phyloP scores from a whole-genome alignment of 2,113 vertebrate genomes.

The Mastomys coucha region DNA sequence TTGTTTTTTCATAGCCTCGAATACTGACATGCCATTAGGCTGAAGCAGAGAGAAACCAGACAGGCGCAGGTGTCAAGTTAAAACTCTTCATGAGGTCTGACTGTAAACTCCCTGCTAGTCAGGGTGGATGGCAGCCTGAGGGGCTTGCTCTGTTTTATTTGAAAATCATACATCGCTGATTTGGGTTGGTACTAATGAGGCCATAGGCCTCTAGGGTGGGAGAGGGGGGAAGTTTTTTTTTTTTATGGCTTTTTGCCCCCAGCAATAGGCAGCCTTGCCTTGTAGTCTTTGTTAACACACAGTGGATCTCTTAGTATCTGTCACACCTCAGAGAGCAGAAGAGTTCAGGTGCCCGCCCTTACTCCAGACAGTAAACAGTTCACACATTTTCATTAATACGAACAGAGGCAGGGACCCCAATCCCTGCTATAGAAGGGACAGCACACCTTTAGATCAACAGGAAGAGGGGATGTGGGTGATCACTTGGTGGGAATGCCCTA shows the following conservation, averaged over 20 bases:
- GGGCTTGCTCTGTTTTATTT: neutral
- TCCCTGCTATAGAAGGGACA: too few species aligned
- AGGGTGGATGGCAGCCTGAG: accelerated
- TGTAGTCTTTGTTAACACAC: neutral
- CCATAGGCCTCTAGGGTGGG: neutral
- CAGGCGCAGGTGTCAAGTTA: accelerated
- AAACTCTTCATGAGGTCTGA: neutral
- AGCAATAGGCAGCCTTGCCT: neutral
- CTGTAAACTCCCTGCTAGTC: neutral
- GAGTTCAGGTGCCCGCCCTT: neutral
- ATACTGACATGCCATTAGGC: neutral
- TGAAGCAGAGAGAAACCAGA: neutral
- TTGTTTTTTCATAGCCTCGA: neutral
- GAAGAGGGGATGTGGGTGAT: neutral
- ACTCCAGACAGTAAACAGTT: too few species aligned
- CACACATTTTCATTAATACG: neutral
- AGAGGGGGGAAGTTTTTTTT: neutral
- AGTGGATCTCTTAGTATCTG: too few species aligned
- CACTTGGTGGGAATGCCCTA: neutral
- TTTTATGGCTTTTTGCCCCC: neutral
- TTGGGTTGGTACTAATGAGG: neutral
- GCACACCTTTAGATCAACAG: neutral
- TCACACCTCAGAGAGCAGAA: neutral
- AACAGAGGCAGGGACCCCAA: neutral
- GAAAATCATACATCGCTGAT: neutral